Base-by-base conservation (phyloP, 2,113 vertebrate species). In the Pyxicephalus adspersus region DNA sequence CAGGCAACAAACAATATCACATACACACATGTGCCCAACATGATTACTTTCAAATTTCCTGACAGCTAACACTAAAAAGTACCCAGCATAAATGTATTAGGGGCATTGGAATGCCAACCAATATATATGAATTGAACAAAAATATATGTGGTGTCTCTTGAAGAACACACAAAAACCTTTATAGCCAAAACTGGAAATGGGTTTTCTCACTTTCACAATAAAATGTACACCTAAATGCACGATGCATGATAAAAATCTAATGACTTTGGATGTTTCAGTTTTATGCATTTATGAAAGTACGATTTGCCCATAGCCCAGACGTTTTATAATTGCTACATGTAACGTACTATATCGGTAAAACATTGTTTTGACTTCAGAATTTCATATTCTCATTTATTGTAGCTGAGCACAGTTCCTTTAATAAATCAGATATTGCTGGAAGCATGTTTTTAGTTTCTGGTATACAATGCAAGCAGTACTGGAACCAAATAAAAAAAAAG, bases 401-500 rank as follows among this genome's bases (percentile, higher is more conserved):
- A 74, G 60, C 22, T 34, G 52, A 73, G 58, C 29, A 25, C 2
- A 58, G 71, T 23, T 60, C 57, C 58, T 60, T 57, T 73, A 73
- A 73, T 60, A 60, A 38, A 60, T 25, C 71, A 9, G 26, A n/a
- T 57, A 22, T 57, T 2, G 52, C 70, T 73, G 71, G 28, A 13
- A 74, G 71, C 71, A 3, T 19, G 15, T n/a, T 72, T 29, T 18
- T 22, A 68, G 22, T n/a, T 38, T 22, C 66, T 19, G 23, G 5
- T 25, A 72, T 26, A 57, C 16, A 68, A 23, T 22, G 4, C n/a
- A 25, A 28, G 23, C 28, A 74, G 54, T 15, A 5, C 29, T 18
- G 71, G 29, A 34, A 58, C 22, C 7, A 11, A 26, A 60, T 38
- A 74, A n/a, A 13, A 57, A 31, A 73, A 13, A 26, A 73, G 15